Conservation (phyloP, 2,888 invertebrate genomes). For the Eudasyphora cyanicolor region DNA sequence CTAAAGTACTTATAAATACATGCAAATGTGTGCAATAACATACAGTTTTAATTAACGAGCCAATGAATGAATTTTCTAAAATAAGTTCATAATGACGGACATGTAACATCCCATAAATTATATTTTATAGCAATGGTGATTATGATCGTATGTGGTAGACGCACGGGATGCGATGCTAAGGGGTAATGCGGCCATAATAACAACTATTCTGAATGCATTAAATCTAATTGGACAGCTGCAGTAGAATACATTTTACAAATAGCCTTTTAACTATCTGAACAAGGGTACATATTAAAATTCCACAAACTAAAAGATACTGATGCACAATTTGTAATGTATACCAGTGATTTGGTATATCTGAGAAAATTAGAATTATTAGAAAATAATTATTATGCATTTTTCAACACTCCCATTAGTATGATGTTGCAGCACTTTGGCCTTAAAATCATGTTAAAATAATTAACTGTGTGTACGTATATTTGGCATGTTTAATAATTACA, state of each 20-base stretch:
- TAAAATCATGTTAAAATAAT: neutral
- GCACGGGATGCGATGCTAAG: too few species aligned
- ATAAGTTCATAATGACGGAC: neutral
- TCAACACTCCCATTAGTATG: neutral
- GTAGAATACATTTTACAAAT: conserved; percentile 47
- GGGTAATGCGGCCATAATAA: neutral
- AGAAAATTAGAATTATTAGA: neutral
- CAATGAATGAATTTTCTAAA: too few species aligned
- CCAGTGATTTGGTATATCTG: neutral
- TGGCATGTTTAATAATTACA: too few species aligned
- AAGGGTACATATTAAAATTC: neutral
- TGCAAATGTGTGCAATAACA: too few species aligned
- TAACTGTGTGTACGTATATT: too few species aligned
- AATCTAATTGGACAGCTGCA: conserved; percentile 44
- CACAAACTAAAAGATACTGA: neutral
- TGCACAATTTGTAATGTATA: neutral
- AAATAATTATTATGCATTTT: neutral
- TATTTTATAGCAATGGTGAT: neutral
- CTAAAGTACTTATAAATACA: too few species aligned
- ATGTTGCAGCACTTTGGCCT: neutral
- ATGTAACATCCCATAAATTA: neutral
- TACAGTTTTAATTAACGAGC: too few species aligned
- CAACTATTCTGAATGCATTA: neutral
- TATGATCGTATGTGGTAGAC: too few species aligned
- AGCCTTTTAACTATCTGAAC: conserved; percentile 36